A percentile compares a stretch with the other conserved stretches of the same genome.
phyloP scores from a whole-genome alignment of 2,888 invertebrate species.

The Drosophila bunnanda region DNA sequence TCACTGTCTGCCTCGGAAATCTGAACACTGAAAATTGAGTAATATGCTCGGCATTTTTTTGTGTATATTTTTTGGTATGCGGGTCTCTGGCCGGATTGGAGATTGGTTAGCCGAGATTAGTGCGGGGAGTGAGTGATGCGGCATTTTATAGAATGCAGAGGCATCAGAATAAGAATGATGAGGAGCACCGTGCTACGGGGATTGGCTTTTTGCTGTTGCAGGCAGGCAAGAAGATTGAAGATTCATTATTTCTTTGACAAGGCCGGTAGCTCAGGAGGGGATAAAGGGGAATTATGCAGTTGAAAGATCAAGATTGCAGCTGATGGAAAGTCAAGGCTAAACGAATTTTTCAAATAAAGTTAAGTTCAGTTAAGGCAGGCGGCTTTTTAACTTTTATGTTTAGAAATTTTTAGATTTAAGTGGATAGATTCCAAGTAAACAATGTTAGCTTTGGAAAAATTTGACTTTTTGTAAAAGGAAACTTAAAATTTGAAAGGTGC shows the following conservation, averaged over 20 bases:
- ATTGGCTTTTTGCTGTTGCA: constrained; percentile 36
- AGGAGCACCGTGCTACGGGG: constrained; percentile 26
- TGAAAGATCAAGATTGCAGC: constrained; percentile 37
- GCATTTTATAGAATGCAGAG: constrained; percentile 36
- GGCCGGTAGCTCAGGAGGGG: constrained; percentile 38
- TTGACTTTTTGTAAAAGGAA: neutral
- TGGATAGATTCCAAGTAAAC: constrained; percentile 1
- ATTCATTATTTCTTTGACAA: constrained; percentile 30
- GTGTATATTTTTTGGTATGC: constrained; percentile 40
- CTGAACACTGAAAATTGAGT: constrained; percentile 74
- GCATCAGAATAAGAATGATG: constrained; percentile 36
- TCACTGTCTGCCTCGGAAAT: constrained; percentile 56
- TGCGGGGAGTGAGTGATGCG: constrained; percentile 57
- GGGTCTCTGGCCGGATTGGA: constrained; percentile 32
- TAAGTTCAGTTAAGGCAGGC: constrained; percentile 1
- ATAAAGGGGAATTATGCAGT: constrained; percentile 24
- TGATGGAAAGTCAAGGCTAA: constrained; percentile 29
- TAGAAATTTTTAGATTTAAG: constrained; percentile 1
- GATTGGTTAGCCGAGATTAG: constrained; percentile 69
- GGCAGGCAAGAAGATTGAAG: constrained; percentile 25
- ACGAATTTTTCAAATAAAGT: constrained; percentile 5
- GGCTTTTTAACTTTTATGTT: constrained; percentile 24
- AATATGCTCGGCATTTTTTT: constrained; percentile 58
- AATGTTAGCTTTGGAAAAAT: neutral
- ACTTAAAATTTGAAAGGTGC: neutral